Percentiles rank a stretch among this genome's conserved stretches.
Evolutionary conservation across 2,113 vertebrate species (phyloP).

Genomic region (Progne subis): DNA sequence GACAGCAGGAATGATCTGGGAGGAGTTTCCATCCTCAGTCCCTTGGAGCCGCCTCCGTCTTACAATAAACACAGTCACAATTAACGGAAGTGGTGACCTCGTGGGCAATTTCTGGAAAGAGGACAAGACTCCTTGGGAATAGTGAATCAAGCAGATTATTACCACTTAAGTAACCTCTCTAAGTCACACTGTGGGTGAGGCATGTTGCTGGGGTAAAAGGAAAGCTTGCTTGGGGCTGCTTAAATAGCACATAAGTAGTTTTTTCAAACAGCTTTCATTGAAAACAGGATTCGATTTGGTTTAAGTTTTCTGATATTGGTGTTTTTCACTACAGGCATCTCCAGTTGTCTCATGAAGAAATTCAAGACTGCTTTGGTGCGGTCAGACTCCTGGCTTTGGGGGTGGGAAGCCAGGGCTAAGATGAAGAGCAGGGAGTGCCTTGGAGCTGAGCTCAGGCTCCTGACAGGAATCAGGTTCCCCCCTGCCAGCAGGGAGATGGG

Average conservation of each 20-base stretch:
- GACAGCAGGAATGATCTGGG: not conserved
- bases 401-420: not conserved
- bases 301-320: not conserved
- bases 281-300: not conserved
- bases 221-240: not conserved
- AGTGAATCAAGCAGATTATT: constrained; percentile 6
- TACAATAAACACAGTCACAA: constrained; percentile 41
- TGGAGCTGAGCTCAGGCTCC: not conserved
- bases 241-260: not conserved
- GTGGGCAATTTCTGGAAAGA: not conserved
- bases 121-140: not conserved
- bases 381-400: not conserved
- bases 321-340: not conserved
- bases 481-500: not conserved
- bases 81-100: constrained; percentile 31
- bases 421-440: not conserved
- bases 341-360: not conserved
- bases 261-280: not conserved
- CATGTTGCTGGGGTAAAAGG: not conserved
- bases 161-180: not conserved
- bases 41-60: fast-evolving
- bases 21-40: not conserved
- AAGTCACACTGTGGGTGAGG: not conserved
- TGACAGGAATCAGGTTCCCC: fast-evolving
- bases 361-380: not conserved